A percentile compares a stretch with the other conserved stretches of the same genome.
Conservation (phyloP, 2,113 vertebrate species). For the Chunga burmeisteri region DNA sequence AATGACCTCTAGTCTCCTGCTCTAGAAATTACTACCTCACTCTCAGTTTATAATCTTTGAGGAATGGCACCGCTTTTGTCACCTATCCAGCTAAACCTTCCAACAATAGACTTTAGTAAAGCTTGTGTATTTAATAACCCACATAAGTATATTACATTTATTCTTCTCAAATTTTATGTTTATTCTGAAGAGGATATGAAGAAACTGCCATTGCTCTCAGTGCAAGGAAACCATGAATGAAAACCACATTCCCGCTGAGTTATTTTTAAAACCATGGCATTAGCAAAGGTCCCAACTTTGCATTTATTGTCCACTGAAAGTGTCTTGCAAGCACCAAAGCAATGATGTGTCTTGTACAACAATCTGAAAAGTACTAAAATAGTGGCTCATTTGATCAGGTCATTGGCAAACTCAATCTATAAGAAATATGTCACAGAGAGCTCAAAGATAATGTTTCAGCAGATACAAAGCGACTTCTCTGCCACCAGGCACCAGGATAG, state of each 20-base stretch:
- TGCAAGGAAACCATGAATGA: background rate
- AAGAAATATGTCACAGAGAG: background rate
- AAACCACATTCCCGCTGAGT: background rate
- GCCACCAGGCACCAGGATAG: background rate
- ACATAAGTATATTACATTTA: background rate
- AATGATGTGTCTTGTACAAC: background rate
- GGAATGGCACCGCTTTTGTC: background rate
- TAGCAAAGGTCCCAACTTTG: background rate
- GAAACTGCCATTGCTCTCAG: background rate
- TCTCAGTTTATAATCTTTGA: background rate
- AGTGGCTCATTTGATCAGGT: background rate
- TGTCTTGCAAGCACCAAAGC: background rate
- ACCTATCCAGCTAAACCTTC: background rate
- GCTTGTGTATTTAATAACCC: background rate
- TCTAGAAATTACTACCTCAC: background rate
- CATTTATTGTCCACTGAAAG: background rate
- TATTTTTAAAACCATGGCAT: background rate
- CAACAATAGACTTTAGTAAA: background rate
- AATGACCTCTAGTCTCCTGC: background rate
- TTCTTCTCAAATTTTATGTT: background rate
- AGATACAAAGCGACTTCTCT: background rate
- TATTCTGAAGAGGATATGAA: background rate
- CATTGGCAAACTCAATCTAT: background rate
- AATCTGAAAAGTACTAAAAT: background rate
- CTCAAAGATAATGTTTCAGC: background rate